Base-by-base conservation (phyloP, 2,888 invertebrate species). In the Dexiosoma caninum region DNA sequence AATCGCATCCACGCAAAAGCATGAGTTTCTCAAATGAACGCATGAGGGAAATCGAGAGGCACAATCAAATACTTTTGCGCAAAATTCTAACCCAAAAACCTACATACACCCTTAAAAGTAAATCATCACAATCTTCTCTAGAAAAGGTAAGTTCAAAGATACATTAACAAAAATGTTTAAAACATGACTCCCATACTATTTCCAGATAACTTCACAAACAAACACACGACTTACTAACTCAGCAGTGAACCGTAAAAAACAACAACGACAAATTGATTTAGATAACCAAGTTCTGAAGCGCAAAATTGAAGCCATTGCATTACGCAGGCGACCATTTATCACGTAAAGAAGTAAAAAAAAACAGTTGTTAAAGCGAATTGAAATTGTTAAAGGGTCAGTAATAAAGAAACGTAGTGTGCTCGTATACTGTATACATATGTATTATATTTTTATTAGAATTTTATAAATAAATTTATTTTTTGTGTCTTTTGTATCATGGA, bases 21-120 rank as follows among this genome's bases (percentile, higher is more conserved):
- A 88, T 85, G 75, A 90, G 92, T 10, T 93, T 93, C 84, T 89
- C 92, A 0, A 93, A 93, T 86, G 92, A 92, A n/a, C 90, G 92
- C 3, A 88, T 93, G 62, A 90, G 93, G 0, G 93, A 93, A 84
- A 93, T 93, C 14, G 92, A 93, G 83, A 89, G 93, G 1, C 92
- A 93, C 85, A 93, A 93, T 85, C 91, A 92, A 83, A 93, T 93
- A 9, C 87, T 93, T 2, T 86, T 93, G 9, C 90, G 91, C 42
- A 93, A 92, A 88, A 93, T 93, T 81, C 86, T 93, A 70, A 90
- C 91, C 60, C 92, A 89, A 32, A 88, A 88, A 74, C 87, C 89
- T 8, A 87, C 88, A 2, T 86, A 84, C 19, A 32, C 59, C 2
- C 49, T 70, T 32, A 74, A 76, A 12, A 66, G 16, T 27, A 70